Evolutionary conservation across 1,140 invertebrate species (phyloP).

Genomic region (Ceratina australensis): DNA sequence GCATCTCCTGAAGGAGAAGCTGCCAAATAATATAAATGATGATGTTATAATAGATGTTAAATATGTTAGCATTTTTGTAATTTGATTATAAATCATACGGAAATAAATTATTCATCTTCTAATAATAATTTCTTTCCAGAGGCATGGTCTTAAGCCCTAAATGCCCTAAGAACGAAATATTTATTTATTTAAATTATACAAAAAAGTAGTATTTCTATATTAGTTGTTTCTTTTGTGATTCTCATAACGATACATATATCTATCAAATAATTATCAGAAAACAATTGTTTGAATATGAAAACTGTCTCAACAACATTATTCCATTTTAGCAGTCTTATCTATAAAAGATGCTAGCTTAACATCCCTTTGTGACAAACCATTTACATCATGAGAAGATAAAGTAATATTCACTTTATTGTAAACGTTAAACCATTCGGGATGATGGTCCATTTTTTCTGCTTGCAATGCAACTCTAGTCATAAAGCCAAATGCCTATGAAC

Average conservation of each 20-base stretch:
- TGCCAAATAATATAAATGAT: constrained; percentile 7
- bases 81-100: constrained; percentile 45
- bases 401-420: constrained; percentile 97
- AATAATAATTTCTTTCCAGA: constrained; percentile 1
- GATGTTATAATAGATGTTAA: constrained; percentile 21
- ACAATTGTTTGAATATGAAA: background rate
- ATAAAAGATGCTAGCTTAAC: constrained; percentile 94
- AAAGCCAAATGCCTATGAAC: constrained; percentile 94
- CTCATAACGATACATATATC: background rate
- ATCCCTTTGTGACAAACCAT: constrained; percentile 92
- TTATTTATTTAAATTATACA: constrained; percentile 21
- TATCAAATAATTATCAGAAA: background rate
- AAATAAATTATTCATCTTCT: constrained; percentile 56
- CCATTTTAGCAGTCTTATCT: constrained; percentile 79
- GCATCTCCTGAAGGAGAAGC: background rate
- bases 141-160: too few relatives aligned
- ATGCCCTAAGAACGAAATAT: background rate
- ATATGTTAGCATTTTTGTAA: constrained; percentile 23
- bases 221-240: background rate
- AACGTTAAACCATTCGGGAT: constrained; percentile 99
- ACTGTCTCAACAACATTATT: constrained; percentile 22
- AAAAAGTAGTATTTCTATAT: background rate
- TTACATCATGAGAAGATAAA: constrained; percentile 94
- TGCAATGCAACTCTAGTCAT: constrained; percentile 96
- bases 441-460: constrained; percentile 99